Evolutionary conservation across 1,140 invertebrate genomes (phyloP).

Genomic region (Littorina saxatilis): DNA sequence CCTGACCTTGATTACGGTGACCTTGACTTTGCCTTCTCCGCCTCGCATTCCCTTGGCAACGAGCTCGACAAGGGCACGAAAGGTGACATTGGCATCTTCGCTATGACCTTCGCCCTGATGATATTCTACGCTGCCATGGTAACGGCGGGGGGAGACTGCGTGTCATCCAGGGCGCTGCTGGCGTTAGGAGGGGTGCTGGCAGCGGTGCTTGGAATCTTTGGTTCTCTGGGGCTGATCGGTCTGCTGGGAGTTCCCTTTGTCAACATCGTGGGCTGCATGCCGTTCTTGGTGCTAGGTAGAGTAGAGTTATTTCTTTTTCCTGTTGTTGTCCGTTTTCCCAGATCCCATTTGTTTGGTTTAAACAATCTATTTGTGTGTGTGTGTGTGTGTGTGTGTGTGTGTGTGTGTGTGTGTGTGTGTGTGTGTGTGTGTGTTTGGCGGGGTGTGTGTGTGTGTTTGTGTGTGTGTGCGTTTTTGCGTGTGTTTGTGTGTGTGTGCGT

Average conservation of each 20-base stretch:
- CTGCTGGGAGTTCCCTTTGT: slow-evolving; percentile 95
- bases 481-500: no score
- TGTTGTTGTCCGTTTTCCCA: neutral
- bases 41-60: slow-evolving; percentile 47
- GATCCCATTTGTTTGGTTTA: neutral
- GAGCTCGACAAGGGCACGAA: slow-evolving; percentile 51
- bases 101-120: slow-evolving; percentile 48
- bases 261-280: slow-evolving; percentile 94
- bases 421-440: no score
- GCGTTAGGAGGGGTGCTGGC: slow-evolving; percentile 94
- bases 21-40: slow-evolving; percentile 38
- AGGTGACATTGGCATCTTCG: slow-evolving; percentile 49
- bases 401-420: no score
- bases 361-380: no score
- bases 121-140: slow-evolving; percentile 54
- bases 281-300: slow-evolving; percentile 97
- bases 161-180: slow-evolving; percentile 90
- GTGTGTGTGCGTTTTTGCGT: no score
- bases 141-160: slow-evolving; percentile 31
- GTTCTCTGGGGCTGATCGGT: slow-evolving; percentile 93
- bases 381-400: neutral
- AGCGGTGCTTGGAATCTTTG: slow-evolving; percentile 90
- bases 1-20: neutral
- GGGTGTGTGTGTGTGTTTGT: no score
- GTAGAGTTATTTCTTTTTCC: slow-evolving; percentile 72